Evolutionary conservation across 1,140 invertebrate species (phyloP), one percentile per base, ranked within the genome.

Genomic region (Colletes latitarsis): DNA sequence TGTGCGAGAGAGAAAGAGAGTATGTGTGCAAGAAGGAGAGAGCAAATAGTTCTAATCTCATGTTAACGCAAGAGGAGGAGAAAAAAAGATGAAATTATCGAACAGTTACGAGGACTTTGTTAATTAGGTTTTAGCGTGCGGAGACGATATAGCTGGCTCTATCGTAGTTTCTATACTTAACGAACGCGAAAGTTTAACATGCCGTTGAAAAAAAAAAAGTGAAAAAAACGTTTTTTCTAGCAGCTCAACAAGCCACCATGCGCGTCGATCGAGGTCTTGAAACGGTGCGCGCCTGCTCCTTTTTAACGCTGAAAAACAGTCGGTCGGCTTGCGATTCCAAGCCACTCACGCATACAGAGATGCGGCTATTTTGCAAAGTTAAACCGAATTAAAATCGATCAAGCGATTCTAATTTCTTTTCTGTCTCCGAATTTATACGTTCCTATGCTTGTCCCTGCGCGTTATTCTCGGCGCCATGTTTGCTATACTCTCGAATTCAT

Each of bases 81-180:
- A 49, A 81, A 71, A 71, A 68, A 55, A 57, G 49, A 68, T 43
- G 19, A 9, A 84, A 81, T 80, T 88, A 85, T 85, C 58, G 70
- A 76, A 64, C 58, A 88, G 75, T 88, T 84, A 82, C 53, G 62
- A 86, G 64, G 64, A 82, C 81, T 87, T 91, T 92, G 89, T 92
- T 91, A 90, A 91, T 84, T 90, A 92, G 90, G 82, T 90, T 83
- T 83, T 91, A 91, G 89, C 84, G 81, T 46, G 82, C 83, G 85
- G 81, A 88, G 82, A 90, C 89, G 90, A 92, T 88, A 90, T 91
- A 92, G 90, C 87, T 92, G 91, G 90, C 91, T 92, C 91, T 92
- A 92, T 92, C 87, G 89, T 92, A 93, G 89, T 89, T 91, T 88
- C 87, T 89, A 89, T 89, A 89, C 74, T 90, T 82, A 82, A 76